A percentile compares a stretch with the other conserved stretches of the same genome.
Conservation (phyloP, 2,888 invertebrate species). For the Drosophila villosipedis region DNA sequence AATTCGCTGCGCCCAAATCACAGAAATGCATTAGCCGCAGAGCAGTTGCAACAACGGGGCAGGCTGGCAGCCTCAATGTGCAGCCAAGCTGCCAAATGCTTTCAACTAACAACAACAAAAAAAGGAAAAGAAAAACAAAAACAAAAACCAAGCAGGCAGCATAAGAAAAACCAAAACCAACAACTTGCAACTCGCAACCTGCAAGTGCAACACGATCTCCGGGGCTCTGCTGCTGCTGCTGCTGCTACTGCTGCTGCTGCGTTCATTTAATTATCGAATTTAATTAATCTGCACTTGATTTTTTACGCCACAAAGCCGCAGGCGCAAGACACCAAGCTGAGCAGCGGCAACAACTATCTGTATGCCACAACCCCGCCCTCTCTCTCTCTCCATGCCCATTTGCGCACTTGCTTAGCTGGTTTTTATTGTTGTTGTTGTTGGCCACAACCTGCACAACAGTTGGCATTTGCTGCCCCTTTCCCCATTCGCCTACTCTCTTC, state of each 20-base stretch:
- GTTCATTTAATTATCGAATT: slow-evolving; percentile 84
- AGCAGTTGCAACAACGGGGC: slow-evolving; percentile 44
- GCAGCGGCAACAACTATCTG: slow-evolving; percentile 19
- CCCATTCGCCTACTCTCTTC: background rate
- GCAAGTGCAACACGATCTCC: slow-evolving; percentile 69
- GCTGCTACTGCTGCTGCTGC: slow-evolving; percentile 42
- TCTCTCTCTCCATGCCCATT: background rate
- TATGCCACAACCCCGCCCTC: slow-evolving; percentile 11
- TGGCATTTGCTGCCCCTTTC: slow-evolving; percentile 4
- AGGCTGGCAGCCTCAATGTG: slow-evolving; percentile 65
- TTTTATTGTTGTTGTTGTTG: slow-evolving; percentile 6
- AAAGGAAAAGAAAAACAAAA: background rate
- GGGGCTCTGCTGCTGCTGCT: slow-evolving; percentile 21
- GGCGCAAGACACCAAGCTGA: slow-evolving; percentile 55
- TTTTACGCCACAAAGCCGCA: slow-evolving; percentile 66
- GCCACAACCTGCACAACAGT: slow-evolving; percentile 15
- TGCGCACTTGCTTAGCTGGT: slow-evolving; percentile 29
- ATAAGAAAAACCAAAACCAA: slow-evolving; percentile 18
- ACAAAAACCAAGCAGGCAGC: too few relatives aligned
- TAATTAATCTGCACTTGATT: slow-evolving; percentile 82
- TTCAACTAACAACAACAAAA: slow-evolving; percentile 25
- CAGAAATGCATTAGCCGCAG: slow-evolving; percentile 74
- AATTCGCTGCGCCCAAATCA: slow-evolving; percentile 83
- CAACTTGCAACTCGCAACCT: slow-evolving; percentile 36
- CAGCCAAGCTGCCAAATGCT: slow-evolving; percentile 73